Evolutionary conservation across 2,888 invertebrate species (phyloP), one percentile per base, ranked within the genome.

Genomic region (Myopa tessellatipennis): DNA sequence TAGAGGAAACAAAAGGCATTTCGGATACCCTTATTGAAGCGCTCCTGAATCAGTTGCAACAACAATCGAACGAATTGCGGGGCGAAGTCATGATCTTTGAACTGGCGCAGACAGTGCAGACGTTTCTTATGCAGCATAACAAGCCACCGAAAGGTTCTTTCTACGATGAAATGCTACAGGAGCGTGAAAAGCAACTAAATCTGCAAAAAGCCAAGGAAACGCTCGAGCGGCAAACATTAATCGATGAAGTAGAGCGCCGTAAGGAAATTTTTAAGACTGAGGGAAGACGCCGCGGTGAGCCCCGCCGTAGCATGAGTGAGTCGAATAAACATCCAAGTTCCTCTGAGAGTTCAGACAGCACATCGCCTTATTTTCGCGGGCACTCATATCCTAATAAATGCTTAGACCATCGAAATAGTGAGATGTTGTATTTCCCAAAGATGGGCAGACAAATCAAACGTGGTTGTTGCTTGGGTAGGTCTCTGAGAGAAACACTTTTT

Each of bases 11-110:
- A n/a, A 93, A 93, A 86, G 97, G 97, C 0, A 87, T 98, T 63
- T 95, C 97, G 0, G 92, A 93, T 81, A 92, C 93, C 76, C 92
- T 94, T 82, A 89, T 94, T 12, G 90, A 90, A 1, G 90, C 91
- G 76, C 88, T 98, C 7, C 88, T 92, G 38, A 86, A 89, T 5
- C 92, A 94, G 82, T 86, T 96, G 52, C 90, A 92, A 74, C 83
- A 90, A 1, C 87, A 93, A 82, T 93, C 94, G 0, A 80, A 86
- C 60, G 85, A 90, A 80, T 83, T 92, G 18, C 91, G 92, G 76
- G 96, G 96, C 0, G 94, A 95, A 90, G 96, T 95, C 45, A 96
- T 97, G 94, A 94, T 98, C 82, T 95, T 92, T 85, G 94, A 97
- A 83, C 88, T 98, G 68, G 93, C 95, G 2, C 94, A 95, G 84